Conservation (phyloP, 2,113 vertebrate genomes). For the Vireo altiloquus region DNA sequence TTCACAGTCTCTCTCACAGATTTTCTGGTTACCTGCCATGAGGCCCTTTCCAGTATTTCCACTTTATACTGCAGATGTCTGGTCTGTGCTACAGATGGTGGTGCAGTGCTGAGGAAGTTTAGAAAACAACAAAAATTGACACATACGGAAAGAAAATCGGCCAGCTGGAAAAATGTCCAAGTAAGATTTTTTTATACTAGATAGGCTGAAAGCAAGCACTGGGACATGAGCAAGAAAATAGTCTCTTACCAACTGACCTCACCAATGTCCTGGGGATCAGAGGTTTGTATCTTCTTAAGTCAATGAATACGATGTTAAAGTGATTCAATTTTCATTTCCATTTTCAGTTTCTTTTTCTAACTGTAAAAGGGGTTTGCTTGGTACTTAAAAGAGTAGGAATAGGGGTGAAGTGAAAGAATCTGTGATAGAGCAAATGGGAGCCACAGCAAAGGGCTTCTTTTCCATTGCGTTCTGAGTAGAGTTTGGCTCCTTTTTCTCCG, state of each 20-base stretch:
- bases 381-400: background rate
- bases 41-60: constrained; percentile 69
- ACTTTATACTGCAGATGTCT: constrained; percentile 70
- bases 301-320: background rate
- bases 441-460: background rate
- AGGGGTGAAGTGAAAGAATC: background rate
- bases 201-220: background rate
- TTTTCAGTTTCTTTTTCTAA: background rate
- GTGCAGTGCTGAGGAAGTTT: background rate
- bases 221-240: background rate
- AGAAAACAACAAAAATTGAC: background rate
- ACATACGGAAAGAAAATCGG: background rate
- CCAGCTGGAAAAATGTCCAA: background rate
- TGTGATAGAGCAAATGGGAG: fast-evolving
- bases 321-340: background rate
- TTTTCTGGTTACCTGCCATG: constrained; percentile 54
- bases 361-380: background rate
- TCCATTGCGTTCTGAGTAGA: fast-evolving
- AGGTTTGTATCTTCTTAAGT: background rate
- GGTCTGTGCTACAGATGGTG: constrained; percentile 40
- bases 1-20: constrained; percentile 54
- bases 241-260: background rate
- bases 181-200: background rate
- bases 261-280: background rate
- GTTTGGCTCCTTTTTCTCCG: background rate